Evolutionary conservation across 2,888 invertebrate genomes (phyloP).

Genomic region (Buathra laborator): DNA sequence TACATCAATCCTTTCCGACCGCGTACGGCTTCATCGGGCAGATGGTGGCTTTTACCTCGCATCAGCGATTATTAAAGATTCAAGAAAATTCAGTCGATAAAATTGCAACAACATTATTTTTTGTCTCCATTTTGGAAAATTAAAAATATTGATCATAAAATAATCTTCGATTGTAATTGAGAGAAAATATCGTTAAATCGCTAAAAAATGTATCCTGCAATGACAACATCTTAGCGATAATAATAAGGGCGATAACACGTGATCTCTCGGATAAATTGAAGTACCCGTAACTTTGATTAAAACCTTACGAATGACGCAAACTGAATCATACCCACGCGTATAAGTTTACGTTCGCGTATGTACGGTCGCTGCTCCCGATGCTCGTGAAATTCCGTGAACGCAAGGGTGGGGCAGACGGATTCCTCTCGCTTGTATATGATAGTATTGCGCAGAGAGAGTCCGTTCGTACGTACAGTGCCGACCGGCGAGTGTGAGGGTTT

Average conservation of each 20-base stretch:
- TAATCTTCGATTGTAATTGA: too few relatives aligned
- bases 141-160: too few relatives aligned
- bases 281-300: slow-evolving; percentile 78
- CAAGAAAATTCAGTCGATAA: not conserved
- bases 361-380: slow-evolving; percentile 78
- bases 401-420: slow-evolving; percentile 53
- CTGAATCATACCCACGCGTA: slow-evolving; percentile 76
- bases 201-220: not conserved
- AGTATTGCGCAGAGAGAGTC: slow-evolving; percentile 58
- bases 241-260: slow-evolving; percentile 33
- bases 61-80: not conserved
- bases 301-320: slow-evolving; percentile 83
- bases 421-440: slow-evolving; percentile 19
- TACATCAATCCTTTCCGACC: slow-evolving; percentile 39
- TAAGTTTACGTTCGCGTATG: slow-evolving; percentile 67
- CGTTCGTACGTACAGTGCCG: slow-evolving; percentile 40
- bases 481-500: slow-evolving; percentile 52
- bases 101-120: too few relatives aligned
- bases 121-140: too few relatives aligned
- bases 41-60: slow-evolving; percentile 43
- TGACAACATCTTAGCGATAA: slow-evolving; percentile 1
- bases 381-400: slow-evolving; percentile 62
- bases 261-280: slow-evolving; percentile 60
- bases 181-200: not conserved
- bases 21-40: slow-evolving; percentile 10